Evolutionary conservation across 2,113 vertebrate species (phyloP), one percentile per base, ranked within the genome.

Genomic region (Pitta sordida): DNA sequence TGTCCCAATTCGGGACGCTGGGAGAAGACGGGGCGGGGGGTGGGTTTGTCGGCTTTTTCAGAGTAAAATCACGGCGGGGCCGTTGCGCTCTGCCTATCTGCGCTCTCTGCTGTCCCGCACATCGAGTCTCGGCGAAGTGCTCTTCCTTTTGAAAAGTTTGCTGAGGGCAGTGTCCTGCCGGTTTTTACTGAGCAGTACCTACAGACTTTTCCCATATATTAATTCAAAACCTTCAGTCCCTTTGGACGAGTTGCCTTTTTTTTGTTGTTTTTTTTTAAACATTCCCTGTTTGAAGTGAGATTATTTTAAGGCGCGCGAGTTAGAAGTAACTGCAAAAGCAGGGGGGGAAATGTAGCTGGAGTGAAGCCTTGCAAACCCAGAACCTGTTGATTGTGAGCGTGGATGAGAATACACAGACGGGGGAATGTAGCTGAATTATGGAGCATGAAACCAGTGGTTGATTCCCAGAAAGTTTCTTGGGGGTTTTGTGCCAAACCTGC

Each of bases 351-450:
- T 0, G 4, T 17, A 80, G 24, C 51, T 52, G 32, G 32, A 49
- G 39, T 39, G 32, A 49, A 49, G 37, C 30, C 88, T 34, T 53
- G 30, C 2, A 3, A 63, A 34, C 5, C 5, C 24, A n/a, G 59
- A 19, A 76, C 14, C 8, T 41, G 7, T 48, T 52, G 34, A 30
- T 49, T 62, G 16, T 49, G 21, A 51, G 23, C 2, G 1, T 34
- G 62, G 19, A 7, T 60, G n/a, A 41, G 39, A 68, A 30, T 13
- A n/a, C 23, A 11, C 9, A 7, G 53, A 18, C 41, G 29, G 41
- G n/a, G 0, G 0, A 27, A 15, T 8, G 22, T 19, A 36, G 14
- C 53, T 60, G 44, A 15, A 6, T 64, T 76, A 8, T 0, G 0
- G 44, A 32, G 32, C 15, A 2, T 20, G 44, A 39, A 82, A 37